Conservation (phyloP, 2,113 vertebrate species). For the Sigmodon hispidus region DNA sequence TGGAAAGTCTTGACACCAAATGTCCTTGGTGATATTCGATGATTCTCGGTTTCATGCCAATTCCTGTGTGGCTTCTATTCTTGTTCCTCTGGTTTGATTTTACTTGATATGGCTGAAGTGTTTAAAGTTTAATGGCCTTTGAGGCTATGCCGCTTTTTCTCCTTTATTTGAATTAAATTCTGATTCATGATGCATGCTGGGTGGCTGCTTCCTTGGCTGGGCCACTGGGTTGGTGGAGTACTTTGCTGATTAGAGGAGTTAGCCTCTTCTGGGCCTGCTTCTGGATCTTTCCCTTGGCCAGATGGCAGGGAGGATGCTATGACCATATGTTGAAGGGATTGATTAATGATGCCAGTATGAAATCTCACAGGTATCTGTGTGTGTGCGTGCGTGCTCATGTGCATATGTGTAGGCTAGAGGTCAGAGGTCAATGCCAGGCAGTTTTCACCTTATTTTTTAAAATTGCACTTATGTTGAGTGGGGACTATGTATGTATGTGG, state of each 20-base stretch:
- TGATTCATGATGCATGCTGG: neutral
- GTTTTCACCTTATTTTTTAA: neutral
- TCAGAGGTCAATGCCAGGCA: neutral
- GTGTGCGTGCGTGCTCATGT: too few species aligned
- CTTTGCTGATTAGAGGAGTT: neutral
- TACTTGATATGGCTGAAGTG: slow-evolving; percentile 20
- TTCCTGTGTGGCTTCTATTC: slow-evolving; percentile 58
- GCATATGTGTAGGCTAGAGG: neutral
- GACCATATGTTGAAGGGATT: neutral
- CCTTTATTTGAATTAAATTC: neutral
- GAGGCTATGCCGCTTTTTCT: neutral
- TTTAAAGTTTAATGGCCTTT: slow-evolving; percentile 54
- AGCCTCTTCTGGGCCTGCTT: rapidly evolving
- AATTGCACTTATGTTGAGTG: neutral
- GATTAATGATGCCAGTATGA: neutral
- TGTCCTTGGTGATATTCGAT: slow-evolving; percentile 25
- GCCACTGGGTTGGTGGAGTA: neutral
- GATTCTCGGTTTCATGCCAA: slow-evolving; percentile 28
- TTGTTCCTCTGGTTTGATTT: slow-evolving; percentile 57
- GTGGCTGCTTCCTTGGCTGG: neutral
- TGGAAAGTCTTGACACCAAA: slow-evolving; percentile 19
- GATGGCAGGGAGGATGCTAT: too few species aligned
- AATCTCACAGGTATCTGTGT: neutral
- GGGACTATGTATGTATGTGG: neutral
- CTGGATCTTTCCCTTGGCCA: neutral